A percentile compares a stretch with the other conserved stretches of the same genome.
phyloP scores from a whole-genome alignment of 2,888 invertebrate species.

The Coecobrya sp. region DNA sequence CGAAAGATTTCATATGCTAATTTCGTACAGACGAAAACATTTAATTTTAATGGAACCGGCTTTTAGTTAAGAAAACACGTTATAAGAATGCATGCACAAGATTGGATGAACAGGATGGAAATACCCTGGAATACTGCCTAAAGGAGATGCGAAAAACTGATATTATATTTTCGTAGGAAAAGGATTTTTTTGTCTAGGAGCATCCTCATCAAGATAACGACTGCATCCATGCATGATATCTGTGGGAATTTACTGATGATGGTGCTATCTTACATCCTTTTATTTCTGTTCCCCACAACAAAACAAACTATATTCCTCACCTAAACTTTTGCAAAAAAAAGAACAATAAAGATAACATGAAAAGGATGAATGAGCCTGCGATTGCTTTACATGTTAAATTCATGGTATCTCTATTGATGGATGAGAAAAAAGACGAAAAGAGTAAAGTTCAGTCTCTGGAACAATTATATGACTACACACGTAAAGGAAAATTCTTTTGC shows the following conservation, averaged over 20 bases:
- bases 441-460: not conserved
- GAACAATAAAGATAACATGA: not conserved
- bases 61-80: not conserved
- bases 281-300: conserved; percentile 16
- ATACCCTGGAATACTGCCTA: conserved; percentile 24
- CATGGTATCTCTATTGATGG: not conserved
- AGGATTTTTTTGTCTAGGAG: conserved; percentile 7
- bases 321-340: not conserved
- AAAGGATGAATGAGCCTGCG: not conserved
- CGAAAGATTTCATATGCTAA: not conserved
- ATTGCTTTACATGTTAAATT: not conserved
- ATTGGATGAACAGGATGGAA: not conserved
- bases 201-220: conserved; percentile 19
- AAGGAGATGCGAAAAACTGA: not conserved
- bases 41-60: not conserved
- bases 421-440: not conserved
- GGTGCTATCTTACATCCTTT: conserved; percentile 6
- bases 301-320: not conserved
- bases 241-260: conserved; percentile 44
- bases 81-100: not conserved
- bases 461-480: not conserved
- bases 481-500: not conserved
- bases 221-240: conserved; percentile 36
- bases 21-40: not conserved
- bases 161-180: not conserved